Evolutionary conservation across 2,797 vertebrate genomes (phyloP).

Genomic region (Phoxinus dragarum): DNA sequence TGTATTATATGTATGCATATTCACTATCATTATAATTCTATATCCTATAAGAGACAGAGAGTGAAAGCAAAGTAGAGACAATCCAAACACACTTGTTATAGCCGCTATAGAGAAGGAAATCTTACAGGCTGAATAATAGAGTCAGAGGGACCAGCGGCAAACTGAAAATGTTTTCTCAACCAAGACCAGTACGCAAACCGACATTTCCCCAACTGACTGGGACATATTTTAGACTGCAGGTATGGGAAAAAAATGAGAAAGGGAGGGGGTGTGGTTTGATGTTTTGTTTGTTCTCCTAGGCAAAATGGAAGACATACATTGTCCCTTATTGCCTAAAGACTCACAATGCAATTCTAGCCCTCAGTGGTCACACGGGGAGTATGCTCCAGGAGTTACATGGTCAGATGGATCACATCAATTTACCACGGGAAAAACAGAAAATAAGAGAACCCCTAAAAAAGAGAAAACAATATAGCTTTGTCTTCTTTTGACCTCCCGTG

Average conservation of each 20-base stretch:
- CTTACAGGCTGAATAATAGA: conserved; percentile 72
- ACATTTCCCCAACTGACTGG: conserved; percentile 52
- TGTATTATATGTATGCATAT: neutral
- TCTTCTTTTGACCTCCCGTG: conserved; percentile 56
- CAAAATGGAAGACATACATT: conserved; percentile 87
- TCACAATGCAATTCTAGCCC: conserved; percentile 85
- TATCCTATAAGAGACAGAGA: conserved; percentile 24
- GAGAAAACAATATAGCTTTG: conserved; percentile 69
- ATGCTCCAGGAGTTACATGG: conserved; percentile 84
- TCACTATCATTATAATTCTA: neutral
- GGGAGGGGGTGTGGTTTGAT: conserved; percentile 68
- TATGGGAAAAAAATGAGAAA: conserved; percentile 67
- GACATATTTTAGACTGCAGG: conserved; percentile 73
- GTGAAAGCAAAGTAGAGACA: conserved; percentile 51
- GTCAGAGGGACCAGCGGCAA: conserved; percentile 75
- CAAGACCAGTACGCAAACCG: conserved; percentile 49
- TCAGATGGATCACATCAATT: conserved; percentile 97
- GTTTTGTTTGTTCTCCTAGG: conserved; percentile 78
- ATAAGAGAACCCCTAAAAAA: conserved; percentile 69
- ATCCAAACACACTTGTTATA: conserved; percentile 69
- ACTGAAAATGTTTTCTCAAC: conserved; percentile 71
- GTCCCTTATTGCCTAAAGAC: conserved; percentile 85
- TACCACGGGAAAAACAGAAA: conserved; percentile 72
- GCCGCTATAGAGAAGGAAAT: conserved; percentile 74
- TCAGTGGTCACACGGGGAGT: conserved; percentile 85